Base-by-base conservation (phyloP, 2,797 vertebrate species). In the Potorous gilbertii region DNA sequence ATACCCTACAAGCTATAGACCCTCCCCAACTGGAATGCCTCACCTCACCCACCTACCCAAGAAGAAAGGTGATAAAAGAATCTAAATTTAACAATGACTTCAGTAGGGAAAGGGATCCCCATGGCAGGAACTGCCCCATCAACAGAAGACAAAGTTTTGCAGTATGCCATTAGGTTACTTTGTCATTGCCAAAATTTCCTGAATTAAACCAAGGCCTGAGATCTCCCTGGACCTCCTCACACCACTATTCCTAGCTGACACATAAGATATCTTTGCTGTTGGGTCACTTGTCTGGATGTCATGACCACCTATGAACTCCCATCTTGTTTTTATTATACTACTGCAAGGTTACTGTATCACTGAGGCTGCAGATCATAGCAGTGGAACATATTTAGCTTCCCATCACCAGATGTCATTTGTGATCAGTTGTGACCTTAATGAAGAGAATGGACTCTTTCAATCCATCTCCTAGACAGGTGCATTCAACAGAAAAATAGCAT, bases 331-430 rank as follows among this genome's bases (percentile, higher is more conserved):
- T 81, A 46, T 81, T 46, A 46, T 46, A 46, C 18, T 10, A 1
- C 18, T 46, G 74, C 18, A 0, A 52, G 59, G 95, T 13, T 62
- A 13, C 34, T 10, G 21, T 5, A 10, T 40, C 40, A 66, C 55
- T 54, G n/a, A n/a, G n/a, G 50, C 50, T 50, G 56, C 66, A 57
- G 55, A 81, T 52, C n/a, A 90, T 18, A 28, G 56, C 40, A 74
- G 91, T 92, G 4, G 93, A 87, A 50, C 8, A 54, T 55, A 90
- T 54, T 94, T 91, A 57, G 56, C 24, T 5, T 66, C 59, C 74
- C 54, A 90, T 3, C 74, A 89, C 87, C 50, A 95, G 93, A n/a
- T 74, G 50, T 56, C 8, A 81, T 91, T 95, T 96, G 34, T 12
- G 18, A 74, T 93, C 93, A 5, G 93, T 46, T 55, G 31, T 92